Evolutionary conservation across 2,888 invertebrate species (phyloP).

Genomic region (Lacanobia oleracea): DNA sequence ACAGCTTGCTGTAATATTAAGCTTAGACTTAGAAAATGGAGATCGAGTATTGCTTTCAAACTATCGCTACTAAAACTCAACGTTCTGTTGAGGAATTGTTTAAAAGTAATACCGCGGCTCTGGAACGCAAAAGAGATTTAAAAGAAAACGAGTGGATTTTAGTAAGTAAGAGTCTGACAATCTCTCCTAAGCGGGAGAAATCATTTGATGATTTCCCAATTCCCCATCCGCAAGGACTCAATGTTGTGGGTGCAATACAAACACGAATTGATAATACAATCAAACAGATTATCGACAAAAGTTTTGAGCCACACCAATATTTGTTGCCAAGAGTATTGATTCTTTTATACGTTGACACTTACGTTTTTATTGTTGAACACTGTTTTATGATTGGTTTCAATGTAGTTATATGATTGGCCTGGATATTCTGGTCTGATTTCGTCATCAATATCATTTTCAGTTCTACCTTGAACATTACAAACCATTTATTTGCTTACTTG

Average conservation of each 20-base stretch:
- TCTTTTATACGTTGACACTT: not conserved
- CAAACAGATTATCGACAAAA: slow-evolving; percentile 18
- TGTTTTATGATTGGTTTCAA: slow-evolving; percentile 17
- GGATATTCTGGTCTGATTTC: not conserved
- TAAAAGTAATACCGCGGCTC: not conserved
- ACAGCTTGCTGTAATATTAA: slow-evolving; percentile 15
- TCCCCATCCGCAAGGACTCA: no score
- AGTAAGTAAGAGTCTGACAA: no score
- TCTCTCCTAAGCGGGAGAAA: not conserved
- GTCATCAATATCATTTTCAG: not conserved
- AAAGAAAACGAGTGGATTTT: no score
- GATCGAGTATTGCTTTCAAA: slow-evolving; percentile 19
- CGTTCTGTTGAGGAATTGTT: not conserved
- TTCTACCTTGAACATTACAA: not conserved
- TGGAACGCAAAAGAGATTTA: not conserved
- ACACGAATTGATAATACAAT: slow-evolving; percentile 22
- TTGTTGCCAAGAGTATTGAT: slow-evolving; percentile 14
- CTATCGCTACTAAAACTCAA: not conserved
- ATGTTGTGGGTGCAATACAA: slow-evolving; percentile 8
- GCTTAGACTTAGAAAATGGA: slow-evolving; percentile 14
- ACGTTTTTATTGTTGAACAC: slow-evolving; percentile 7
- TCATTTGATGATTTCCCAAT: not conserved
- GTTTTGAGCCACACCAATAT: slow-evolving; percentile 28
- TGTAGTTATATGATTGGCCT: slow-evolving; percentile 2
- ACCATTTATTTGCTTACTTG: no score